A percentile compares a stretch with the other conserved stretches of the same genome.
These are phyloP conservation scores for Balaenoptera acutorostrata DNA, from an alignment of 2,113 vertebrate genomes.

Conservation along the genomic window DNA sequence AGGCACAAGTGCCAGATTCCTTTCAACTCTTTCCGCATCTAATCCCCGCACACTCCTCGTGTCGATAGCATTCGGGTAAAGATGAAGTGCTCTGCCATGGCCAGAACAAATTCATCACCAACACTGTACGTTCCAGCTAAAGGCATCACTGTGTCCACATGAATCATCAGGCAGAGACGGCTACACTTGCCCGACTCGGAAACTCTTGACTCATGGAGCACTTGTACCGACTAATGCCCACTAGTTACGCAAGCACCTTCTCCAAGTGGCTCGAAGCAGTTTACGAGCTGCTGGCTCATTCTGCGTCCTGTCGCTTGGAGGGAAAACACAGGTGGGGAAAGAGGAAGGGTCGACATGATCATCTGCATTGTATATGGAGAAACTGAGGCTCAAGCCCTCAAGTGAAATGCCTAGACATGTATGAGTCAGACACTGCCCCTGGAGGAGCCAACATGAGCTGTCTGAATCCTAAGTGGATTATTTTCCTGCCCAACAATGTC, in stretches of 20 bases:
- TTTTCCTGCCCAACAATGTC: neutral
- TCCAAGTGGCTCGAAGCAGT: neutral
- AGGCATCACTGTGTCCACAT: neutral
- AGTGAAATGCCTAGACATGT: neutral
- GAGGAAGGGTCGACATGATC: neutral
- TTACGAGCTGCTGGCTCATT: neutral
- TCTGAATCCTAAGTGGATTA: neutral
- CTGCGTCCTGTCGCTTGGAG: neutral
- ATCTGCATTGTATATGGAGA: neutral
- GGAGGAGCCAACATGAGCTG: neutral
- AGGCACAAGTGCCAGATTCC: neutral
- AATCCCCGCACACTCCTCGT: neutral
- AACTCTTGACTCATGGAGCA: constrained; percentile 36
- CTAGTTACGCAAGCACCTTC: neutral
- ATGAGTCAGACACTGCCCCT: neutral
- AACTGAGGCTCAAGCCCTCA: neutral
- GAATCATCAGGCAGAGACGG: neutral
- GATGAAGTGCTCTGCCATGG: neutral
- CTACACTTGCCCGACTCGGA: neutral
- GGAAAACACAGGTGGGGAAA: neutral
- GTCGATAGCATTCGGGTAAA: neutral
- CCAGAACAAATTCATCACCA: neutral
- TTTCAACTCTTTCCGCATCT: neutral
- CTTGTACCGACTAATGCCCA: neutral
- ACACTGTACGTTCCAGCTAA: neutral